Evolutionary conservation across 2,113 vertebrate species (phyloP).

Genomic region (Xenus cinereus): DNA sequence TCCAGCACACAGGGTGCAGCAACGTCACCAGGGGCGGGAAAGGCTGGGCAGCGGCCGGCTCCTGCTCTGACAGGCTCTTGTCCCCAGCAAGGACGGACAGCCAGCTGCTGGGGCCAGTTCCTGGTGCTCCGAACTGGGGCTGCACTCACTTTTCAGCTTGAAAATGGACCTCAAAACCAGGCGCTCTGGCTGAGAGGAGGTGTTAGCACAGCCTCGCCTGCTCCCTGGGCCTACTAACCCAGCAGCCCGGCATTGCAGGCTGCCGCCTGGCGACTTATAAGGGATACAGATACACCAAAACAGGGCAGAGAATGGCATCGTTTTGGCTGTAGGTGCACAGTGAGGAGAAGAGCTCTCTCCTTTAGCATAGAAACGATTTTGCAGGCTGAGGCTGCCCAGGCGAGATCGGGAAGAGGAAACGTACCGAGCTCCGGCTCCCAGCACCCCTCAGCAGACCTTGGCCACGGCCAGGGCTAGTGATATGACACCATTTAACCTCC

Average conservation of each 20-base stretch:
- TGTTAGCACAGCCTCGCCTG: background rate
- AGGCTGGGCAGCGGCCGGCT: fast-evolving
- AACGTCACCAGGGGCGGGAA: background rate
- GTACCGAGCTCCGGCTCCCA: background rate
- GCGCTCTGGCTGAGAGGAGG: background rate
- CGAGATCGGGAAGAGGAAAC: background rate
- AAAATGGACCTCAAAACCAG: fast-evolving
- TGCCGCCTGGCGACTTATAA: background rate
- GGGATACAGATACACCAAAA: background rate
- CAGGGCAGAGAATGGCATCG: background rate
- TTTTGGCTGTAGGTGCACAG: background rate
- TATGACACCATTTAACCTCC: background rate
- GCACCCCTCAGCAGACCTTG: background rate
- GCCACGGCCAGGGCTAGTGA: background rate
- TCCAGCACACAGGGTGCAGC: background rate
- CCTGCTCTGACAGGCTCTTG: background rate
- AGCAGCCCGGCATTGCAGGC: background rate
- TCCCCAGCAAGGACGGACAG: background rate
- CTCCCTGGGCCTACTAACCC: background rate
- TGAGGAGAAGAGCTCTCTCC: background rate
- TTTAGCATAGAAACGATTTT: background rate
- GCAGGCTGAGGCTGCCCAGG: background rate
- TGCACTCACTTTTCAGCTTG: background rate
- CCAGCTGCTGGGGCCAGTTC: background rate
- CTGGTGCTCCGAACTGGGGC: background rate